These are phyloP conservation scores for Chiloscyllium plagiosum DNA, from an alignment of 2,113 vertebrate species.

Conservation along the genomic window DNA sequence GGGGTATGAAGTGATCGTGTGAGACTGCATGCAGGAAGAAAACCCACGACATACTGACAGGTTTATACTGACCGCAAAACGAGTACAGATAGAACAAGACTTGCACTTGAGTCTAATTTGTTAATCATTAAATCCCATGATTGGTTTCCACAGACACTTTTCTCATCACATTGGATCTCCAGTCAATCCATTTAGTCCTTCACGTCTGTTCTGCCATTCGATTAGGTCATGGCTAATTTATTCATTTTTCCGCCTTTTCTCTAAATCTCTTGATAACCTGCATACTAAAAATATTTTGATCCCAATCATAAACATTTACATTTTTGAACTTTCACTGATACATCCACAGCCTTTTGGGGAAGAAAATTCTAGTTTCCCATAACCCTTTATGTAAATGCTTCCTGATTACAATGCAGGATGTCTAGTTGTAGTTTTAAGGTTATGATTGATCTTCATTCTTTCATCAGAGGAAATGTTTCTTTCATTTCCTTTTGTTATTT, in stretches of 20 bases:
- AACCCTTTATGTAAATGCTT: not conserved
- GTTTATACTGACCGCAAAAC: not conserved
- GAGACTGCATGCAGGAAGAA: not conserved
- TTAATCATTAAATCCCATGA: too few relatives aligned
- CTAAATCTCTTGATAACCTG: not conserved
- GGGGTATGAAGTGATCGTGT: not conserved
- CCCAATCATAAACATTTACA: not conserved
- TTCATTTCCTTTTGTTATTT: not conserved
- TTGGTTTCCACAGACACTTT: not conserved
- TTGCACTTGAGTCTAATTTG: too few relatives aligned
- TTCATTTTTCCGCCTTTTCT: not conserved
- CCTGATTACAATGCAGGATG: not conserved
- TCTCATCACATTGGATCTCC: not conserved
- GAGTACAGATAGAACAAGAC: not conserved
- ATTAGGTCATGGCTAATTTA: not conserved
- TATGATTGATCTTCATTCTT: not conserved
- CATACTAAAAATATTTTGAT: not conserved
- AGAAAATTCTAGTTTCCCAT: not conserved
- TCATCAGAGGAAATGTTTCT: not conserved
- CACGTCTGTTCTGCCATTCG: not conserved
- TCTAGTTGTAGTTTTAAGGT: not conserved
- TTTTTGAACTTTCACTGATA: not conserved
- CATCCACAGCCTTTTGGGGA: not conserved
- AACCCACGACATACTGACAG: too few relatives aligned
- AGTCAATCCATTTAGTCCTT: not conserved